These are phyloP conservation scores for Pseudopipra pipra DNA, from an alignment of 2,113 vertebrate species.

Conservation along the genomic window DNA sequence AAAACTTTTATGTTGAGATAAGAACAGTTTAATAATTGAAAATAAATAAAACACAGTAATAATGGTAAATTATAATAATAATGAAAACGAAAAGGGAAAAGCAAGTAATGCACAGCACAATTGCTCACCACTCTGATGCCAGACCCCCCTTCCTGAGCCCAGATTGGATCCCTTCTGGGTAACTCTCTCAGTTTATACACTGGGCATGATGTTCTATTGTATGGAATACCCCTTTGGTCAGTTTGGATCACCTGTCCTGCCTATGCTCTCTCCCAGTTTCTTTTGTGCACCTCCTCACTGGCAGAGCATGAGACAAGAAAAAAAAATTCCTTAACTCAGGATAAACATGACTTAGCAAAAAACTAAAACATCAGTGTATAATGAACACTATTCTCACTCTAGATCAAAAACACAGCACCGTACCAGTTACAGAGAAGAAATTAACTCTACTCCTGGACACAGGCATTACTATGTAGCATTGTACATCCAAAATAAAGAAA, in stretches of 20 bases:
- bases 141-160: background rate
- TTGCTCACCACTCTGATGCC: background rate
- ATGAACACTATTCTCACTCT: background rate
- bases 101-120: background rate
- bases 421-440: background rate
- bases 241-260: background rate
- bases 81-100: background rate
- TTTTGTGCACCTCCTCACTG: background rate
- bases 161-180: accelerated
- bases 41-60: background rate
- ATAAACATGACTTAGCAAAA: background rate
- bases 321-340: background rate
- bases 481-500: background rate
- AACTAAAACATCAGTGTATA: background rate
- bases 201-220: accelerated
- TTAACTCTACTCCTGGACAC: background rate
- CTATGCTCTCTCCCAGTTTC: background rate
- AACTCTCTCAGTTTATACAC: background rate
- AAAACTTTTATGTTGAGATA: background rate
- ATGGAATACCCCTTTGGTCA: background rate
- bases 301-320: no score
- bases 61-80: background rate
- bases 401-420: background rate
- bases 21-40: background rate
- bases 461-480: background rate